Evolutionary conservation across 2,797 vertebrate genomes (phyloP), one percentile per base, ranked within the genome.

Genomic region (Xiphophorus birchmanni): DNA sequence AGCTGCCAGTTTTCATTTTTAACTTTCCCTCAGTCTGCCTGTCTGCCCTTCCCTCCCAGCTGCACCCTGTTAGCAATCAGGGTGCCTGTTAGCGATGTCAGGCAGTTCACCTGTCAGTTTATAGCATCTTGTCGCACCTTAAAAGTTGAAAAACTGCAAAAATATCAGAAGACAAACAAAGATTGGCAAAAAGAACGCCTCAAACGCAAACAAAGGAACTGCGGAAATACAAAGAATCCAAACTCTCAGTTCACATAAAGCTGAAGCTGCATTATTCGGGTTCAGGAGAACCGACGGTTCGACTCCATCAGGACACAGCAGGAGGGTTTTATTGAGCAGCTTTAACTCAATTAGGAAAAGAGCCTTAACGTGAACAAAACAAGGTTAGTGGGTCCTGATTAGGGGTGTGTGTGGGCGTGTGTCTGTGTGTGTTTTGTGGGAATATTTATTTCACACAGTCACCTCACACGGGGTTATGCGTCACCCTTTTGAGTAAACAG

Each of bases 281-380:
- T 65, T 58, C 47, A 75, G 73, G 82, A 75, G 75, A 74, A 32
- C 2, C 40, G 75, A 79, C 54, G 82, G 45, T 77, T 78, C 12
- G 65, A 44, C 58, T 79, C 75, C 80, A 83, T 80, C 73, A 12
- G 83, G 80, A 47, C 85, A 9, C 86, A 82, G 82, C 83, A 54
- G 84, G 90, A 86, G 86, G 76, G 79, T 77, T 87, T 90, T 84
- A 88, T 80, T 58, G 72, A 81, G 82, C 78, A 73, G 72, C 82
- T 84, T 80, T 91, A 93, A 93, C 60, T 77, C 82, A 71, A 90
- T 93, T 93, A 91, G 75, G 77, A 84, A 73, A 84, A 75, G 85
- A 76, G 82, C 75, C 76, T 75, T 32, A 79, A 83, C 88, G 87
- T 87, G 82, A 86, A 87, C 84, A 35, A 86, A 90, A 92, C 82